Base-by-base conservation (phyloP, 2,888 invertebrate species). In the Cecidostiba fungosa region DNA sequence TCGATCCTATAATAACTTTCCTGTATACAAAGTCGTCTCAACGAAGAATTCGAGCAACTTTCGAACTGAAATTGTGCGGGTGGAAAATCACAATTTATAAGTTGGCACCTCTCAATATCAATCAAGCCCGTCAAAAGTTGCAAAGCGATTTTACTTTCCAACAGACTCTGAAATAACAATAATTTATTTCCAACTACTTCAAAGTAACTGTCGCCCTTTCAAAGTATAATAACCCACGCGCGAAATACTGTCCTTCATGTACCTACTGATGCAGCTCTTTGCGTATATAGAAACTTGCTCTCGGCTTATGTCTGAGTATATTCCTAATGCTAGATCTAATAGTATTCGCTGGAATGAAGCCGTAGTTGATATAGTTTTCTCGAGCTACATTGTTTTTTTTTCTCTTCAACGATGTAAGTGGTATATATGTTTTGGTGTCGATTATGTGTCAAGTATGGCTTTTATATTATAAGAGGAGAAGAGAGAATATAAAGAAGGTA, bases 331-430 rank as follows among this genome's bases (percentile, higher is more conserved):
- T n/a, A n/a, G n/a, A n/a, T n/a, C n/a, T n/a, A n/a, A n/a, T n/a
- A n/a, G n/a, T n/a, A n/a, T n/a, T n/a, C n/a, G n/a, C 54, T n/a
- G 54, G 8, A 19, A n/a, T n/a, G 62, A 66, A 62, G 66, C 19
- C 39, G 32, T 72, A 83, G 73, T 62, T 29, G 39, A 77, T 77
- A 54, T 47, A 43, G 36, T 36, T 62, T 47, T 26, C n/a, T 23
- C 4, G 12, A 5, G 23, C 47, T 70, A 26, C 16, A n/a, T 10
- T 62, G 23, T 14, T 8, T n/a, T 70, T 70, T 66, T 54, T 14
- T 26, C 19, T 19, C 3, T 62, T 3, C 36, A 23, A 6, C n/a
- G 10, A 0, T 23, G 59, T 59, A 59, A n/a, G 50, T 19, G 23
- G n/a, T 54, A 54, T 59, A 50, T 10, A 14, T 26, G 5, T 29